Conservation (phyloP, 2,797 vertebrate species). For the Darevskia mixta region DNA sequence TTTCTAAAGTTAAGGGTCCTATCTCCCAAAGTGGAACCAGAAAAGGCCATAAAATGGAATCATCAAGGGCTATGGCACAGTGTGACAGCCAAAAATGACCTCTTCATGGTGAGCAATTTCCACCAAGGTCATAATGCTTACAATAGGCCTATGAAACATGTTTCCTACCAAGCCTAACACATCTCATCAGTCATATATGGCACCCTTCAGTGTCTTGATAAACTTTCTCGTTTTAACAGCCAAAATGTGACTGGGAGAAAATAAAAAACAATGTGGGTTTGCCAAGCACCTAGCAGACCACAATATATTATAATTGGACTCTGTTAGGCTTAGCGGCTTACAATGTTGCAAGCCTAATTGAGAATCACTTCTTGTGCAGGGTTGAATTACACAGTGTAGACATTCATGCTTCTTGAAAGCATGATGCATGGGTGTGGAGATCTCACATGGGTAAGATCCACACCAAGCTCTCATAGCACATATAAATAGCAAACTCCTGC, state of each 20-base stretch:
- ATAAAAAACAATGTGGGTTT: not conserved
- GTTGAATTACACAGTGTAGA: not conserved
- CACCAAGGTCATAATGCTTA: not conserved
- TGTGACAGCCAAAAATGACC: not conserved
- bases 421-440: not conserved
- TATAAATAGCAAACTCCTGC: not conserved
- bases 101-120: not conserved
- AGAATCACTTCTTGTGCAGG: not conserved
- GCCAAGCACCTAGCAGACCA: not conserved
- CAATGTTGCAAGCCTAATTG: not conserved
- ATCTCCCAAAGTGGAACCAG: conserved; percentile 1
- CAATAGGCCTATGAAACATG: not conserved
- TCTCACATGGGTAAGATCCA: not conserved
- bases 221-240: not conserved
- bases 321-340: not conserved
- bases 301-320: not conserved
- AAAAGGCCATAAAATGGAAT: not conserved
- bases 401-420: not conserved
- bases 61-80: not conserved
- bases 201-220: not conserved
- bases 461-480: not conserved
- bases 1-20: not conserved
- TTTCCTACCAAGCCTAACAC: not conserved
- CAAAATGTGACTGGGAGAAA: not conserved
- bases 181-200: not conserved